These are phyloP conservation scores for Lapara coniferarum DNA, from an alignment of 2,888 invertebrate genomes.

Conservation along the genomic window DNA sequence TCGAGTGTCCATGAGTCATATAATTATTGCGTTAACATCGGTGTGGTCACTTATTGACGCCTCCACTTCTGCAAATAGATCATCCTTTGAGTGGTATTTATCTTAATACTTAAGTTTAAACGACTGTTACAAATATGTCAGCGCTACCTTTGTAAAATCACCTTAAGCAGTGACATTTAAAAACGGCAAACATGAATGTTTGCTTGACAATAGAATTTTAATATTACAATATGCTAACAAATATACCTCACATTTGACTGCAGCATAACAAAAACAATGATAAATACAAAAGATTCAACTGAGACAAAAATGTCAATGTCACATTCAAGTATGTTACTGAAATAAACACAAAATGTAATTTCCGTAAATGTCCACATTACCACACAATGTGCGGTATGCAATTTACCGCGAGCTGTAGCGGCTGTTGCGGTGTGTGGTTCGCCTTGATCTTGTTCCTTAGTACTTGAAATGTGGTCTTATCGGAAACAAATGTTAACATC, in stretches of 20 bases:
- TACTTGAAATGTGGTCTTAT: constrained; percentile 22
- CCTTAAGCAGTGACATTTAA: no score
- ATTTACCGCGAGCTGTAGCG: constrained; percentile 2
- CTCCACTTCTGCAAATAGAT: constrained; percentile 8
- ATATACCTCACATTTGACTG: no score
- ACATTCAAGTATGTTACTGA: neutral
- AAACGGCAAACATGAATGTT: no score
- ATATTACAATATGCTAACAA: no score
- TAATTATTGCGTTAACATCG: constrained; percentile 16
- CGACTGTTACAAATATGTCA: neutral
- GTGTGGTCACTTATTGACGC: neutral
- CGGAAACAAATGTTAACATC: constrained; percentile 22
- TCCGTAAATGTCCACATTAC: constrained; percentile 1
- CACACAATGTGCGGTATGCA: constrained; percentile 19
- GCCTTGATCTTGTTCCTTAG: constrained; percentile 26
- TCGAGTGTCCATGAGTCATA: constrained; percentile 17
- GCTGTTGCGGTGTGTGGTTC: constrained; percentile 11
- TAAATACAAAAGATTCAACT: no score
- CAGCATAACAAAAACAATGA: no score
- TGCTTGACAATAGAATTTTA: no score
- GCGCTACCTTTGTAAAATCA: no score
- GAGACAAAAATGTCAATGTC: neutral
- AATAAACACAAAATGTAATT: constrained; percentile 7
- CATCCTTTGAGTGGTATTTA: neutral
- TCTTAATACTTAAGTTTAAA: neutral